A percentile compares a stretch with the other conserved stretches of the same genome.
phyloP scores from a whole-genome alignment of 2,797 vertebrate species.

The Alfaro cultratus region DNA sequence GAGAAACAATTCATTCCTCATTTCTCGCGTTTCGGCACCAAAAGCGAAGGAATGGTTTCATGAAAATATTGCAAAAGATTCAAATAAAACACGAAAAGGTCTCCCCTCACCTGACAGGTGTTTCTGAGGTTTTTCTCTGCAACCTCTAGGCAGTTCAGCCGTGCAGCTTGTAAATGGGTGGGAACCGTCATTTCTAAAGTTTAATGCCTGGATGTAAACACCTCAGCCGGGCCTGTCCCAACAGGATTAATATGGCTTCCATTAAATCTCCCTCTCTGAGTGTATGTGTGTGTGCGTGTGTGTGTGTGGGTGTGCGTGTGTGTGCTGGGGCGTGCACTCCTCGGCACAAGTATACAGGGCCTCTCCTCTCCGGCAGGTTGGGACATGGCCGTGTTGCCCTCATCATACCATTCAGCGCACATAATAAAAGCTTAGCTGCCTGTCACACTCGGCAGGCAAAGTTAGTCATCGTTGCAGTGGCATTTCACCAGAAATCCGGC shows the following conservation, averaged over 20 bases:
- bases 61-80: not conserved
- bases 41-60: not conserved
- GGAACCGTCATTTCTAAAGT: conserved; percentile 60
- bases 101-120: conserved; percentile 39
- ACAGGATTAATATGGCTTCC: conserved; percentile 72
- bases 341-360: conserved; percentile 57
- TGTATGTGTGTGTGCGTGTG: conserved; percentile 28
- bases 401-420: conserved; percentile 57
- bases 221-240: conserved; percentile 72
- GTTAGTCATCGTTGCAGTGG: conserved; percentile 58
- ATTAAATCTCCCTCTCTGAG: conserved; percentile 55
- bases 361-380: conserved; percentile 73
- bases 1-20: not conserved
- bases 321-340: conserved; percentile 49
- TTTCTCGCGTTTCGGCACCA: not conserved
- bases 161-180: conserved; percentile 69
- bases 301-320: conserved; percentile 19
- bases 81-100: not conserved
- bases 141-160: conserved; percentile 56
- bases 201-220: conserved; percentile 82
- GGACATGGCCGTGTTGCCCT: conserved; percentile 66
- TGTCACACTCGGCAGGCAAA: conserved; percentile 43
- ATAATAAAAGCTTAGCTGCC: conserved; percentile 63
- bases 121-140: conserved; percentile 52
- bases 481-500: conserved; percentile 28